Conservation (phyloP, 2,113 vertebrate species). For the Elaphurus davidianus region DNA sequence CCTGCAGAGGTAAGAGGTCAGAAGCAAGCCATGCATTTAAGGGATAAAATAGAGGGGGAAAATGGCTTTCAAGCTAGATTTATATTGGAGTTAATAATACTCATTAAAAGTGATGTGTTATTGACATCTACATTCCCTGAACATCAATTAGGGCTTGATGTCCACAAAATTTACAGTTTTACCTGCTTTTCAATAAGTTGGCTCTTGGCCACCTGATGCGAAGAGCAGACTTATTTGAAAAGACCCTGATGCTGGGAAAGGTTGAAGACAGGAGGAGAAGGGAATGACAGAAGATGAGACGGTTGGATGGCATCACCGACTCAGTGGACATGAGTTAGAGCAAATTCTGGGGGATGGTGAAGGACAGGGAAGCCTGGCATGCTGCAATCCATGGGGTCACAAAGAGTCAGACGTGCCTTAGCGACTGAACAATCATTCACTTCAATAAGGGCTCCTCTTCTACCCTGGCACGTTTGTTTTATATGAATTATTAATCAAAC, state of each 20-base stretch:
- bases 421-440: not conserved
- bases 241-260: not conserved
- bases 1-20: not conserved
- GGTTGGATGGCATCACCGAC: not conserved
- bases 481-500: not conserved
- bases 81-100: not conserved
- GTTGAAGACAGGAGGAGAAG: not conserved
- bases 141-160: not conserved
- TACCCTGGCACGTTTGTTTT: not conserved
- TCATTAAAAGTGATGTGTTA: not conserved
- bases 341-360: not conserved
- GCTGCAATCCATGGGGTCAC: not conserved
- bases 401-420: not conserved
- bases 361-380: not conserved
- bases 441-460: not conserved
- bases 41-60: not conserved
- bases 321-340: not conserved
- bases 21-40: not conserved
- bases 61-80: not conserved
- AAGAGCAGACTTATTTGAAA: not conserved
- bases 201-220: not conserved
- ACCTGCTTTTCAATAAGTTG: not conserved
- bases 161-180: not conserved
- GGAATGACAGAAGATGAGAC: not conserved
- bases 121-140: not conserved